Conservation (phyloP, 1,140 invertebrate species). For the Listronotus bonariensis region DNA sequence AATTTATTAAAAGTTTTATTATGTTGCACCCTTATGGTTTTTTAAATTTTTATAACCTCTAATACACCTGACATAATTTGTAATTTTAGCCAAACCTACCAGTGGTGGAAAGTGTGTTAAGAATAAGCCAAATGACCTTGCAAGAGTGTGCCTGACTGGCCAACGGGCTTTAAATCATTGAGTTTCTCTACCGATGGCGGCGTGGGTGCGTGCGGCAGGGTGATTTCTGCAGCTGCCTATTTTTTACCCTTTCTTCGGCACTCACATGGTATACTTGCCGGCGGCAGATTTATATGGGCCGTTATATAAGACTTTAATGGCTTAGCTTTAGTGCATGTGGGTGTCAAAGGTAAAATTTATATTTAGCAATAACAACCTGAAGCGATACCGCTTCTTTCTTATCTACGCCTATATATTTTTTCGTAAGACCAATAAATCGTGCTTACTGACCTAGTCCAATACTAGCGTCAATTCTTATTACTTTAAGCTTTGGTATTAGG, state of each 20-base stretch:
- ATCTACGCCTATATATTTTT: constrained; percentile 20
- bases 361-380: constrained; percentile 28
- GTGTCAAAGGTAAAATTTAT: constrained; percentile 34
- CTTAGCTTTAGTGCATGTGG: constrained; percentile 24
- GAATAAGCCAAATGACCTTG: neutral
- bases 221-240: constrained; percentile 27
- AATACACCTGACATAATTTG: too few species aligned
- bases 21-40: too few species aligned
- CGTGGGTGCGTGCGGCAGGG: constrained; percentile 20
- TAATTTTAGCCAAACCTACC: too few species aligned
- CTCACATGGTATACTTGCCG: constrained; percentile 28
- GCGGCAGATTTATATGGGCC: constrained; percentile 35
- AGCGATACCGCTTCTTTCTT: constrained; percentile 24
- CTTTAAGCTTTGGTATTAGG: too few species aligned
- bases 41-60: too few species aligned
- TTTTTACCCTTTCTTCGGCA: constrained; percentile 18
- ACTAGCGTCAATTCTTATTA: neutral
- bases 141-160: constrained; percentile 10
- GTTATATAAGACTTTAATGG: constrained; percentile 36
- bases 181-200: constrained; percentile 4
- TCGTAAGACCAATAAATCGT: constrained; percentile 14
- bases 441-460: constrained; percentile 24
- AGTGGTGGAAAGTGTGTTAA: neutral
- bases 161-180: constrained; percentile 11
- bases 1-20: too few species aligned